A percentile compares a stretch with the other conserved stretches of the same genome.
phyloP scores from a whole-genome alignment of 2,113 vertebrate genomes.

The Labeo catla region DNA sequence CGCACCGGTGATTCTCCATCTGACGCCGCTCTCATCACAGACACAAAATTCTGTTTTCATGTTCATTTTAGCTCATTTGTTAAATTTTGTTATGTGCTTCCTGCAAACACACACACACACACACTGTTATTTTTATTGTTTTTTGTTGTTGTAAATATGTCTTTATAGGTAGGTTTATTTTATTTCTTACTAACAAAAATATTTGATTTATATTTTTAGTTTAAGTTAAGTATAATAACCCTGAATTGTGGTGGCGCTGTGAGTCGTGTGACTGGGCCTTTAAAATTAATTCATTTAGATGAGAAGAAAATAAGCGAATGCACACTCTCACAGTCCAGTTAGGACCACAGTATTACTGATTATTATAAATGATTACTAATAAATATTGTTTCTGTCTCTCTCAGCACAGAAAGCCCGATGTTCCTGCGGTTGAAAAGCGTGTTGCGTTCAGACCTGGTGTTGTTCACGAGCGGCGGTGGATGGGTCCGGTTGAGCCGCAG shows the following conservation, averaged over 20 bases:
- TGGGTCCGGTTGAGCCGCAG: conserved; percentile 47
- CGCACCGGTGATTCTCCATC: not conserved
- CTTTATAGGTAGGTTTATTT: no score
- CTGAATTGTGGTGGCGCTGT: not conserved
- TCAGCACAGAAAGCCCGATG: not conserved
- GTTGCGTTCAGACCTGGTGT: not conserved
- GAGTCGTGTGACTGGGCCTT: not conserved
- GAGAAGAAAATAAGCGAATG: not conserved
- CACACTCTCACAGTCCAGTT: not conserved
- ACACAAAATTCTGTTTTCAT: no score
- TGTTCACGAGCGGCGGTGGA: not conserved
- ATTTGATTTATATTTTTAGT: no score
- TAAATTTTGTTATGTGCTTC: no score
- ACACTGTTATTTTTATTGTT: no score
- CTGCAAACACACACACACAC: no score
- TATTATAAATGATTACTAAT: not conserved
- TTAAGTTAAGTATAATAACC: not conserved
- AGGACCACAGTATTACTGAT: not conserved
- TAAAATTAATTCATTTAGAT: not conserved
- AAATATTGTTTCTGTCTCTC: not conserved
- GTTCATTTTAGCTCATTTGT: no score
- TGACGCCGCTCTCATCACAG: no score
- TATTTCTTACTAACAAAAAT: no score
- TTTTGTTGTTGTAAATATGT: no score
- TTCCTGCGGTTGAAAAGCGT: not conserved